Evolutionary conservation across 2,113 vertebrate species (phyloP).

Genomic region (Channa maculata): DNA sequence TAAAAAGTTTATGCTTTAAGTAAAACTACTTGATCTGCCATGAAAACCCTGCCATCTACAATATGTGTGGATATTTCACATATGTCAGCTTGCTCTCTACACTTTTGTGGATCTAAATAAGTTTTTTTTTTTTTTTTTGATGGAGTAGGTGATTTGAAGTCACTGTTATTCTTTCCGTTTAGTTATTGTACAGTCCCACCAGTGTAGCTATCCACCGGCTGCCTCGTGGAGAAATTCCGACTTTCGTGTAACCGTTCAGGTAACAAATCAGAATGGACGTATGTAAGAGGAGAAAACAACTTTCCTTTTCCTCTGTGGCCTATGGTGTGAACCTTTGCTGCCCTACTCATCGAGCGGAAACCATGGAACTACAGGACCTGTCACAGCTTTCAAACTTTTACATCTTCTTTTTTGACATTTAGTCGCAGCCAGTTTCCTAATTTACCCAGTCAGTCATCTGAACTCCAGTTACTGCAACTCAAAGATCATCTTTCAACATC

Average conservation of each 20-base stretch:
- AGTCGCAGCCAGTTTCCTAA: background rate
- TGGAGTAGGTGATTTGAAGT: background rate
- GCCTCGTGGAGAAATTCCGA: background rate
- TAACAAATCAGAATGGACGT: slow-evolving; percentile 44
- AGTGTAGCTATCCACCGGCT: background rate
- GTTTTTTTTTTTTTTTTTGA: background rate
- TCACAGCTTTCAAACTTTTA: background rate
- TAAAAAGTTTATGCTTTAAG: no score
- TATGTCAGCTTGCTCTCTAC: no score
- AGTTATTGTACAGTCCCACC: background rate
- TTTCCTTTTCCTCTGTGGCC: background rate
- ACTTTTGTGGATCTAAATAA: background rate
- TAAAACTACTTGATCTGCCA: no score
- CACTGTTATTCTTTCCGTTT: background rate
- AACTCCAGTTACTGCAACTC: background rate
- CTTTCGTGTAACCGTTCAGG: slow-evolving; percentile 3
- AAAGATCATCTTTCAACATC: background rate
- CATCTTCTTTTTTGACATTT: background rate
- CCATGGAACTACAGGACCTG: slow-evolving; percentile 7
- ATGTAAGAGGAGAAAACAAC: slow-evolving; percentile 8
- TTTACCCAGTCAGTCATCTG: slow-evolving; percentile 20
- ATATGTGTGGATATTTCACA: no score
- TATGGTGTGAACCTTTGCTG: background rate
- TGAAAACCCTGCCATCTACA: no score
- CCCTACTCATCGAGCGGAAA: slow-evolving; percentile 1